phyloP scores from a whole-genome alignment of 2,888 invertebrate genomes.

The Pachycephus smyrnensis region DNA sequence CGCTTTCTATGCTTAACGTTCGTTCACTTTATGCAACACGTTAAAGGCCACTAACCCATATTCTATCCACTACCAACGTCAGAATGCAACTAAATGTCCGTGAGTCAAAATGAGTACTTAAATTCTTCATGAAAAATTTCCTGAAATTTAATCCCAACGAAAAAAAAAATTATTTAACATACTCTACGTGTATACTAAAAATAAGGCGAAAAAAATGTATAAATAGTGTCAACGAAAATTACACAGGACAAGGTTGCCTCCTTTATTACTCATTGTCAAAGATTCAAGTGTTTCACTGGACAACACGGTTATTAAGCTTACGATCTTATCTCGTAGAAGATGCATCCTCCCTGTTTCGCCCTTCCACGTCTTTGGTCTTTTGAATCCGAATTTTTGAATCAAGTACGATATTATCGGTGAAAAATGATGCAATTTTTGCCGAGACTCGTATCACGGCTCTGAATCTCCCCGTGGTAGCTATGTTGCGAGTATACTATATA shows the following conservation, averaged over 20 bases:
- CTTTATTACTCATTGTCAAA: neutral
- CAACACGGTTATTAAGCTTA: neutral
- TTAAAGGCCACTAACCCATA: neutral
- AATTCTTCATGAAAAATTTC: neutral
- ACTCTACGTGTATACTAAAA: neutral
- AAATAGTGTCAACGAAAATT: neutral
- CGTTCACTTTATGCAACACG: neutral
- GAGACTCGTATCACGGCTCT: conserved; percentile 44
- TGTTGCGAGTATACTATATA: neutral
- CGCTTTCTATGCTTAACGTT: neutral
- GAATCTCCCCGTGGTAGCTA: conserved; percentile 32
- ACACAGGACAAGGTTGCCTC: neutral
- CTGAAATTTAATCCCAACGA: neutral
- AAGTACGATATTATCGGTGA: conserved; percentile 32
- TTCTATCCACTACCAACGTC: neutral
- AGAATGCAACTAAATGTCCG: neutral
- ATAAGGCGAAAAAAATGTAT: neutral
- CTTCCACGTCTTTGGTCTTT: neutral
- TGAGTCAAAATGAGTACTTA: neutral
- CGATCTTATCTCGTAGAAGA: neutral
- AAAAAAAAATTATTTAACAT: neutral
- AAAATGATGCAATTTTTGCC: conserved; percentile 55
- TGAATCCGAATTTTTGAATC: conserved; percentile 11
- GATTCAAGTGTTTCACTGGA: neutral
- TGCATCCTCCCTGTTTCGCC: neutral